Base-by-base conservation (phyloP, 35 echinoderm and acorn worm genomes). In the Diadema setosum region DNA sequence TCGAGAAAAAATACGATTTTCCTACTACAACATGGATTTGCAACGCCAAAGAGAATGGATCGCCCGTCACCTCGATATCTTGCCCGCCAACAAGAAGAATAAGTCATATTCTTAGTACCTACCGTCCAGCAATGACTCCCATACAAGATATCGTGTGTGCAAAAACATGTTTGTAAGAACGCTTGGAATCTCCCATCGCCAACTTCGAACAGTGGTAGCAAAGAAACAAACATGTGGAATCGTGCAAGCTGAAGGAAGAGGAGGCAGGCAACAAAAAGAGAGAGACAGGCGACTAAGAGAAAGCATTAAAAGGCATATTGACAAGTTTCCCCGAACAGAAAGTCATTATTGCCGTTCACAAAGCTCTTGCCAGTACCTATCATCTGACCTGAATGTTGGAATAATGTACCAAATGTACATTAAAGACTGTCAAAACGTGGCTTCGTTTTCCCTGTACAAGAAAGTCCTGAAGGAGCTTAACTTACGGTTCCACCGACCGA, bases 21-120 rank as follows among this genome's bases (percentile, higher is more conserved):
- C n/a, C n/a, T n/a, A n/a, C n/a, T n/a, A n/a, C n/a, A n/a, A n/a
- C n/a, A n/a, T n/a, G n/a, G n/a, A n/a, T n/a, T n/a, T n/a, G n/a
- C n/a, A n/a, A n/a, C n/a, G n/a, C n/a, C 86, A 88, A 80, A 88
- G 86, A 81, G 65, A 88, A n/a, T 88, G 86, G 86, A 23, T 88
- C 18, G 39, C 37, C 29, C 84, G 58, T 23, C 75, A 80, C 39
- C 9, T 41, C 20, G 9, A 31, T 8, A 27, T 18, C 5, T 39
- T 80, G 56, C 5, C 14, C 32, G 69, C 17, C 3, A 85, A 39
- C 30, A 40, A 12, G 12, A 46, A 35, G 21, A 84, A 67, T 21
- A 84, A 89, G 87, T 27, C 23, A 33, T 81, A 31, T 56, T 84
- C 83, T 15, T 83, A 87, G 44, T 87, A 40, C 17, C 42, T 92